These are phyloP conservation scores for Delichon dasypus DNA, from an alignment of 2,797 vertebrate species.

Conservation along the genomic window DNA sequence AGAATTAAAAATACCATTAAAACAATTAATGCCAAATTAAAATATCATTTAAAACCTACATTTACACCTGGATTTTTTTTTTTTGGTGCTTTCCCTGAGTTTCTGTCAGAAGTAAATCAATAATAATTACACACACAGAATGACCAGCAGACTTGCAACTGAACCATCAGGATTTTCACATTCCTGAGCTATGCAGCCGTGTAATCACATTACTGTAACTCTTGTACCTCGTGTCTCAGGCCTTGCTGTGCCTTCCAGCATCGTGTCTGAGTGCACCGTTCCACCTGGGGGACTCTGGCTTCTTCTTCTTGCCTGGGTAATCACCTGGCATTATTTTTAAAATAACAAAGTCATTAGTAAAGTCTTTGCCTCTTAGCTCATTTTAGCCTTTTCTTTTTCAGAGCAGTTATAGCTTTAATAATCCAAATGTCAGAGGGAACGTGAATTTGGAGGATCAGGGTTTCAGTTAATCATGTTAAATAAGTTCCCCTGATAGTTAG, in stretches of 20 bases:
- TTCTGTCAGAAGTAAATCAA: constrained; percentile 50
- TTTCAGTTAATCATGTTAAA: constrained; percentile 57
- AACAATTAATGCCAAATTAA: constrained; percentile 4
- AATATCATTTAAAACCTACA: neutral
- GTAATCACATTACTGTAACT: constrained; percentile 37
- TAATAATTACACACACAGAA: constrained; percentile 56
- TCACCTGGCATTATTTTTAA: neutral
- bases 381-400: constrained; percentile 43
- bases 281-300: neutral
- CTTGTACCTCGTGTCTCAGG: neutral
- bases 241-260: neutral
- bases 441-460: constrained; percentile 15
- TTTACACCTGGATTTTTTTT: neutral
- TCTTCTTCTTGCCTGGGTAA: neutral
- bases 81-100: neutral
- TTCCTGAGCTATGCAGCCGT: constrained; percentile 19
- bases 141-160: constrained; percentile 32
- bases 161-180: constrained; percentile 46
- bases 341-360: constrained; percentile 12
- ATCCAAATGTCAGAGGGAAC: constrained; percentile 48
- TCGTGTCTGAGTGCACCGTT: neutral
- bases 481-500: constrained; percentile 38
- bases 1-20: constrained; percentile 44
- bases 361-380: constrained; percentile 20
- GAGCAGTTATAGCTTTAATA: constrained; percentile 30